phyloP scores from a whole-genome alignment of 2,113 vertebrate genomes.

The Nyctibius bracteatus region DNA sequence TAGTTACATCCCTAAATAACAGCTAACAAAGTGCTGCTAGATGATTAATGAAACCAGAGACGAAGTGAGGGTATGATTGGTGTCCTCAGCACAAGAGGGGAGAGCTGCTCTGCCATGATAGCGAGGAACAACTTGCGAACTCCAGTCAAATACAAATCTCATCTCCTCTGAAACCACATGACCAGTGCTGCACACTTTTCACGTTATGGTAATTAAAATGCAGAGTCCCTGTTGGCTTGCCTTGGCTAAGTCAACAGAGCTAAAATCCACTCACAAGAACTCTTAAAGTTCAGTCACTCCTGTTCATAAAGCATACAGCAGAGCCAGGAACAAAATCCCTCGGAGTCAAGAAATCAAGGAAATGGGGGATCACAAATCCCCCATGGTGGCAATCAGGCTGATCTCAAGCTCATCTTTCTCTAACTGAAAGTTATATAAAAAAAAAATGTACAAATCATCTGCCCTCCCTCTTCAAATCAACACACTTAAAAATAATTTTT shows the following conservation, averaged over 20 bases:
- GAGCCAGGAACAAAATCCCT: background rate
- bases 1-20: background rate
- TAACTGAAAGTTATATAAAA: background rate
- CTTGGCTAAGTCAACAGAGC: slow-evolving; percentile 1
- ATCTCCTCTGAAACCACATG: background rate
- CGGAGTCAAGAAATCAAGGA: background rate
- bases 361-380: background rate
- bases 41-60: background rate
- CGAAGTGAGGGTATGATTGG: background rate
- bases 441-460: background rate
- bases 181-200: background rate
- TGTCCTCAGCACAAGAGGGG: background rate
- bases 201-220: background rate
- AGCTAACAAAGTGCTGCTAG: background rate
- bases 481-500: background rate
- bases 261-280: background rate
- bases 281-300: background rate
- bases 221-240: background rate
- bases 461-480: background rate
- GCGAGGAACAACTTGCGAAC: fast-evolving
- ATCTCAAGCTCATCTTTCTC: background rate
- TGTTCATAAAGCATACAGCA: background rate
- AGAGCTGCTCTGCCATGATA: background rate
- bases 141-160: background rate
- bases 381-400: background rate